Base-by-base conservation (phyloP, 2,888 invertebrate species). In the Aphelenchoides bicaudatus region DNA sequence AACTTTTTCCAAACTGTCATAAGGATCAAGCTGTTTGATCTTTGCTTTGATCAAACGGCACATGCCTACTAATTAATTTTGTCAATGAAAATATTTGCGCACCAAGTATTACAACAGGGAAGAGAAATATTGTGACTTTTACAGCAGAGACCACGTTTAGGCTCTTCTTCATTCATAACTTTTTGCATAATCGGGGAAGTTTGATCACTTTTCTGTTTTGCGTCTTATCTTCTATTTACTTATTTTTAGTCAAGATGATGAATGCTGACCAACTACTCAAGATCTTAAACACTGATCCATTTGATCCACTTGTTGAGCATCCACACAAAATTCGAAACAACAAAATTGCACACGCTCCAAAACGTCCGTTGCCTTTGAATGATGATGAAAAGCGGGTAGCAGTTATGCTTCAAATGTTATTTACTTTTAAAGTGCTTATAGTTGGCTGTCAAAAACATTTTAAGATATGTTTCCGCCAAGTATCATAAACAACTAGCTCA, bases 361-460 rank as follows among this genome's bases (percentile, higher is more conserved):
- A 65, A 27, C 47, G 76, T 29, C 66, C 69, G 10, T 57, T 67
- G 19, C 65, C 67, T 8, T 56, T 76, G 46, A 68, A 53, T 19
- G 48, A 34, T 4, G 58, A 63, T 0, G 75, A 75, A 59, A 76
- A 72, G 39, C 69, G 62, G 52, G 73, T 72, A 0, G 53, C 23
- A 46, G n/a, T 30, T n/a, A 51, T n/a, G n/a, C n/a, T n/a, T n/a
- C n/a, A n/a, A 50, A 13, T 49, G 13, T 1, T 51, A 16, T 46
- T 2, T 51, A 3, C 21, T 47, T 48, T 10, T 21, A 21, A 13
- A 47, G n/a, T 53, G n/a, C 8, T 46, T 50, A 1, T 25, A 84
- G 84, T 71, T 83, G 23, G 85, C 85, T 1, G 66, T 86, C 10
- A 71, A 79, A 56, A 86, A 86, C 79, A 83, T 84, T 1, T 78